Evolutionary conservation across 2,797 vertebrate species (phyloP), one percentile per base, ranked within the genome.

Genomic region (Sebastes hubbsi): DNA sequence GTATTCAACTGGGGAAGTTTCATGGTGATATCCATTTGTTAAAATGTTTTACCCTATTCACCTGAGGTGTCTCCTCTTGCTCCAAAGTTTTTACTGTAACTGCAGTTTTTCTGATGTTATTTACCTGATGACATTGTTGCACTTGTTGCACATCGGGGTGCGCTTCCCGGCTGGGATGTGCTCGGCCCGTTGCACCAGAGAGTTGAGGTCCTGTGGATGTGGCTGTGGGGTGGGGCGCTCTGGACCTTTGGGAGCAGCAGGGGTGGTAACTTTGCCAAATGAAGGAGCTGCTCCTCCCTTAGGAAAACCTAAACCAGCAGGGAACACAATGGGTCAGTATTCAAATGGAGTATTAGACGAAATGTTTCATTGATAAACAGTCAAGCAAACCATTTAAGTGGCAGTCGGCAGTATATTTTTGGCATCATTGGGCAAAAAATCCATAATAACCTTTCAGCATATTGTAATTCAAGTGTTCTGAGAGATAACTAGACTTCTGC

Each of bases 91-190:
- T 14, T n/a, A 18, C 2, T 32, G 7, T 10, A 0, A 52, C 42
- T 24, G 25, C 2, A 32, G n/a, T 38, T 76, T 34, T 52, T 8
- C 9, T 27, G 8, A n/a, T 20, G 10, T 7, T 38, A 5, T 6
- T 54, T 88, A 99, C 99, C 99, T 97, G 82, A 99, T 99, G 86
- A 98, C 96, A 69, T 94, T 96, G 92, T 97, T 96, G 88, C 99
- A 99, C 82, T 97, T 96, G 2, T 93, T 97, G 69, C 99, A 99
- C 97, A 99, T 97, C 0, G 99, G 98, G 3, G 99, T 99, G 30
- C 99, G 97, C 0, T 95, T 98, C 34, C 97, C 97, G 0, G 97
- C 98, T 0, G 98, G 98, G 84, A 99, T 98, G 87, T 99, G 97
- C 91, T 99, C 98, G 0, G 99, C 98, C 82, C 95, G 95, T 91